Base-by-base conservation (phyloP, 1,140 invertebrate genomes). In the Patella vulgata region DNA sequence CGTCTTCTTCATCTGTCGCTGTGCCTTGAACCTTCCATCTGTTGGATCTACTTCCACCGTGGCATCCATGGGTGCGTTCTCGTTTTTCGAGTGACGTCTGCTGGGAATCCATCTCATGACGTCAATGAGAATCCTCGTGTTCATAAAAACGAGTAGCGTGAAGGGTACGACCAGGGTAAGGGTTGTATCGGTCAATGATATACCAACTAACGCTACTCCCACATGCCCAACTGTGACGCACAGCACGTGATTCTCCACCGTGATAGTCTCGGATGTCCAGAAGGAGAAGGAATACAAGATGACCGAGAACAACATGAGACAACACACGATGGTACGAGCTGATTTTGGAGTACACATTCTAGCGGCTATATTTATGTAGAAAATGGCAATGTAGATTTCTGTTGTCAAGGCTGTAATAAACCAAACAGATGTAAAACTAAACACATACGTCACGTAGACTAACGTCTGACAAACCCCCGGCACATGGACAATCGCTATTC, bases 1-100 rank as follows among this genome's bases (percentile, higher is more conserved):
- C 90, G 93, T 93, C 78, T 91, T 90, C 3, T 91, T 94, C 12
- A 93, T 88, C 74, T 90, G 91, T 4, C 86, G 82, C 70, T 91
- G 89, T 21, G 89, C 88, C 30, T 87, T 75, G 28, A 55, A 60
- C 0, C 53, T 65, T 43, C 73, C 68, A 17, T 52, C 43, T 6
- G 52, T 47, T 21, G 54, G 46, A 8, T 5, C 33, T 8, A 5
- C 6, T 8, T 8, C 14, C 14, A 14, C 5, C 5, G 6, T 36
- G 5, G 5, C 33, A 36, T 5, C 5, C 6, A 8, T 36, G 14
- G 14, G 5, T 14, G 33, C 6, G 5, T 36, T 5, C 6, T 36
- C 33, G 6, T 36, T 5, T 36, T 36, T 14, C 5, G 33, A 36
- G 5, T 5, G 33, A 8, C 6, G 5, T 5, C 33, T 36, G 33